These are phyloP conservation scores for Bathynomus jamesi DNA, from an alignment of 1,140 invertebrate species.

Conservation along the genomic window DNA sequence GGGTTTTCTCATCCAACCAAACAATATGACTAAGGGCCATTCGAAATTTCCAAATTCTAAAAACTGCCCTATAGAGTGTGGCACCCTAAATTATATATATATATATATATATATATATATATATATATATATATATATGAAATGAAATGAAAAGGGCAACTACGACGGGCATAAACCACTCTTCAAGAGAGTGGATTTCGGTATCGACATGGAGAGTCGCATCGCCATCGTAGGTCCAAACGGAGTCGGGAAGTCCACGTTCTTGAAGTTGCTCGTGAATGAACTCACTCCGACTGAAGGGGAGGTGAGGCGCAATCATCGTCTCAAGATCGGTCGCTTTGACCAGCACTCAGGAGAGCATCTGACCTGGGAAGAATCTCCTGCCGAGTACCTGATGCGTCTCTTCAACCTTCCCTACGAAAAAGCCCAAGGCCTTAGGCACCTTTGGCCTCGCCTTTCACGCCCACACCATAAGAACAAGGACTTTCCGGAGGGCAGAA, in stretches of 20 bases:
- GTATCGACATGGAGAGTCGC: constrained; percentile 37
- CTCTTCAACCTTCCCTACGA: constrained; percentile 90
- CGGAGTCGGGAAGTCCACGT: constrained; percentile 92
- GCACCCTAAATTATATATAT: too few species aligned
- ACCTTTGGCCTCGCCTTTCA: constrained; percentile 90
- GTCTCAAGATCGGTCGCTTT: constrained; percentile 77
- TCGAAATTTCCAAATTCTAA: too few species aligned
- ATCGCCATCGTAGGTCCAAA: constrained; percentile 48
- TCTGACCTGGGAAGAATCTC: constrained; percentile 87
- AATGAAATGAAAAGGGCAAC: too few species aligned
- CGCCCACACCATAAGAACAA: constrained; percentile 69
- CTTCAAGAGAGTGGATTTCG: constrained; percentile 38
- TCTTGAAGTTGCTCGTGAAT: constrained; percentile 82
- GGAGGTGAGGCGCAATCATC: constrained; percentile 36
- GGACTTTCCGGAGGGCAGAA: constrained; percentile 98
- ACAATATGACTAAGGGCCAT: too few species aligned
- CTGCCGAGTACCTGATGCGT: constrained; percentile 89
- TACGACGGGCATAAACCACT: constrained; percentile 31
- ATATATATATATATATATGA: too few species aligned
- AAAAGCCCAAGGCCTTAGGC: constrained; percentile 63
- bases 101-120: too few species aligned
- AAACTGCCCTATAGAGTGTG: too few species aligned
- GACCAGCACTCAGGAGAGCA: constrained; percentile 99
- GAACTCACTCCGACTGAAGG: constrained; percentile 70
- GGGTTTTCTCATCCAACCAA: too few species aligned